These are phyloP conservation scores for Orthosia cruda DNA, from an alignment of 2,888 invertebrate genomes.

Conservation along the genomic window DNA sequence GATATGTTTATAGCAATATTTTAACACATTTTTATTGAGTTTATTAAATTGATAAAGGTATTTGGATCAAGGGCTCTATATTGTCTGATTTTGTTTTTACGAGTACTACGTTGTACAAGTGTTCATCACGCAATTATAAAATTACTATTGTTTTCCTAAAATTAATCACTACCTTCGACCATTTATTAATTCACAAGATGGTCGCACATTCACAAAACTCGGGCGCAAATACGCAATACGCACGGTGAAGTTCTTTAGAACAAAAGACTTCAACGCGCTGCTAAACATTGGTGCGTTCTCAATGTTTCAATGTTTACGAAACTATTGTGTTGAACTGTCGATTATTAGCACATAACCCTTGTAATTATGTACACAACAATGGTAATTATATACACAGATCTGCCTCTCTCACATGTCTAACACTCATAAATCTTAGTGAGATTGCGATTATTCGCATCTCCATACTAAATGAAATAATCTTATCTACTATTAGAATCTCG, in stretches of 20 bases:
- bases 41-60: conserved; percentile 5
- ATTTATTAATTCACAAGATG: not conserved
- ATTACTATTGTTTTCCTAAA: conserved; percentile 5
- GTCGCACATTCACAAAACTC: conserved; percentile 6
- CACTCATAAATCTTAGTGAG: conserved; percentile 17
- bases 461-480: not conserved
- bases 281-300: not conserved
- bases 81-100: not conserved
- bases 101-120: not conserved
- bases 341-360: conserved; percentile 24
- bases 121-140: not conserved
- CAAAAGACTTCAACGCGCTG: conserved; percentile 81
- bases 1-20: conserved; percentile 42
- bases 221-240: not conserved
- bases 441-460: not conserved
- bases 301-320: conserved; percentile 31
- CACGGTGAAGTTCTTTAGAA: conserved; percentile 40
- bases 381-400: conserved; percentile 1
- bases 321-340: conserved; percentile 17
- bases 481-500: not conserved
- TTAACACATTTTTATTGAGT: conserved; percentile 51
- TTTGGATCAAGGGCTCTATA: not conserved
- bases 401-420: conserved; percentile 14
- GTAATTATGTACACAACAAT: not conserved
- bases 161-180: not conserved